Conservation (phyloP, 2,888 invertebrate genomes). For the Mythimna vitellina region DNA sequence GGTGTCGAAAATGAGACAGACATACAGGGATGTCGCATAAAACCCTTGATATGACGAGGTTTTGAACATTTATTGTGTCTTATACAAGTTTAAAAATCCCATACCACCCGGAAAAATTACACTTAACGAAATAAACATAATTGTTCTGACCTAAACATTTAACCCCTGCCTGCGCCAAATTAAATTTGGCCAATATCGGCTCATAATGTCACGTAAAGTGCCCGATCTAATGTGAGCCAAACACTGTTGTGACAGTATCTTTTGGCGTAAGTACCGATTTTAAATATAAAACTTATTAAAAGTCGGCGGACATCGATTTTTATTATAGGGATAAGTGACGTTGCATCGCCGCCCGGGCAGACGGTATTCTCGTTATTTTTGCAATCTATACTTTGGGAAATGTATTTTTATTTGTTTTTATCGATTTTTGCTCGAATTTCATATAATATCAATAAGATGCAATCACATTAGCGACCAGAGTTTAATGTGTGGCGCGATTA, state of each 20-base stretch:
- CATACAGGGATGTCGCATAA: constrained; percentile 26
- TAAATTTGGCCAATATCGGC: constrained; percentile 74
- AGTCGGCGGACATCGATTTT: constrained; percentile 69
- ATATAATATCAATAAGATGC: constrained; percentile 48
- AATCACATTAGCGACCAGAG: constrained; percentile 32
- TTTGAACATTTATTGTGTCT: constrained; percentile 27
- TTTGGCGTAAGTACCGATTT: constrained; percentile 65
- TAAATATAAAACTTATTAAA: constrained; percentile 70
- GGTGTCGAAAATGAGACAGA: constrained; percentile 16
- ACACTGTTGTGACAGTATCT: constrained; percentile 74
- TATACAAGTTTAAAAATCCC: constrained; percentile 33
- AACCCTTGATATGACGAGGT: constrained; percentile 22
- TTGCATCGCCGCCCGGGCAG: constrained; percentile 23
- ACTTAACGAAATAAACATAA: constrained; percentile 53
- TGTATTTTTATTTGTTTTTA: constrained; percentile 46
- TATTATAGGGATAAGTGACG: constrained; percentile 73
- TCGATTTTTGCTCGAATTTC: constrained; percentile 47
- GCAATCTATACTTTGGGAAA: constrained; percentile 37
- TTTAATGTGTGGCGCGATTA: constrained; percentile 39
- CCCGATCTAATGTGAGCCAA: constrained; percentile 73
- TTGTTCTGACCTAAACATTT: constrained; percentile 68
- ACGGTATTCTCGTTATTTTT: constrained; percentile 50
- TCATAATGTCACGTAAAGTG: constrained; percentile 79
- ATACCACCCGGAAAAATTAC: constrained; percentile 63
- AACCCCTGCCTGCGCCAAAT: constrained; percentile 71